Conservation (phyloP, 2,797 vertebrate species). For the Peromyscus aztecus region DNA sequence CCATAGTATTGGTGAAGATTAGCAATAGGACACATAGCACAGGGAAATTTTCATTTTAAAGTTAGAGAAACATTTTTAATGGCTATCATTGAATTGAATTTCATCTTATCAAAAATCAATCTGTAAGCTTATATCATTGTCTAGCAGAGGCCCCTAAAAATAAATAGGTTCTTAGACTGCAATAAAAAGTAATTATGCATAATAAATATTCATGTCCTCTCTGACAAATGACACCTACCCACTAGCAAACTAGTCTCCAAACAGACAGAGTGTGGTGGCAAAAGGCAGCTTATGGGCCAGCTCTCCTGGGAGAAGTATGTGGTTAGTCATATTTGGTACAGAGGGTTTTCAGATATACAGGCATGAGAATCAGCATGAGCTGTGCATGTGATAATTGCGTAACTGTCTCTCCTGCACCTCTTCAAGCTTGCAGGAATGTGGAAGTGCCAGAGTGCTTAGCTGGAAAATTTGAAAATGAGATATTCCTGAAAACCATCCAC, state of each 20-base stretch:
- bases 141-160: background rate
- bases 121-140: background rate
- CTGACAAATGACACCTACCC: background rate
- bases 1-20: background rate
- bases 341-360: background rate
- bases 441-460: slow-evolving; percentile 52
- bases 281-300: slow-evolving; percentile 14
- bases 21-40: background rate
- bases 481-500: slow-evolving; percentile 73
- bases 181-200: slow-evolving; percentile 50
- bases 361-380: background rate
- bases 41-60: background rate
- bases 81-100: slow-evolving; percentile 14
- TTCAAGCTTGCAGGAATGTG: background rate
- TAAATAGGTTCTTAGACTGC: slow-evolving; percentile 17
- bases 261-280: background rate
- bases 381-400: background rate
- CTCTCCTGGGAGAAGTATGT: background rate
- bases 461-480: slow-evolving; percentile 81
- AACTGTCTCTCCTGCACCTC: background rate
- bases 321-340: background rate
- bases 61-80: slow-evolving; percentile 34
- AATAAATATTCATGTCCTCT: slow-evolving; percentile 19
- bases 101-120: slow-evolving; percentile 48
- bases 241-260: background rate